Conservation (phyloP, 1,140 invertebrate species). For the Pachypeltis micranthus region DNA sequence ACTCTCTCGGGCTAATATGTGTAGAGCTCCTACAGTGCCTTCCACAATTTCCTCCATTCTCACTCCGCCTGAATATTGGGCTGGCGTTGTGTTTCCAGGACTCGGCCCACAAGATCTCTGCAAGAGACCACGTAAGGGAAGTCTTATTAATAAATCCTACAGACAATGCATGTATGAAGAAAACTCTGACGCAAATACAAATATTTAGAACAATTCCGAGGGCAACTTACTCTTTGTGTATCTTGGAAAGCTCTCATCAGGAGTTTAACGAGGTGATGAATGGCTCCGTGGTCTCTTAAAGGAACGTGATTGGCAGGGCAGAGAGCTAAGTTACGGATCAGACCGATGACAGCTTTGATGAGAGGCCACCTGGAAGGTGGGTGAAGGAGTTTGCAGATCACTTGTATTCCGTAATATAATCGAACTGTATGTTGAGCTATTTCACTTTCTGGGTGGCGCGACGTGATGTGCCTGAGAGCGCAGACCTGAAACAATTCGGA, state of each 20-base stretch:
- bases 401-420: slow-evolving; percentile 79
- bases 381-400: slow-evolving; percentile 90
- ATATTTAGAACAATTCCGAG: no score
- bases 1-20: slow-evolving; percentile 90
- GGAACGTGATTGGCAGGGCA: slow-evolving; percentile 91
- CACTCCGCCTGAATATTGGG: slow-evolving; percentile 86
- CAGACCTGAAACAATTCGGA: no score
- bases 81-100: slow-evolving; percentile 47
- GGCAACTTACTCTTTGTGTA: slow-evolving; percentile 55
- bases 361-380: slow-evolving; percentile 87
- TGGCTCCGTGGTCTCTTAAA: slow-evolving; percentile 83
- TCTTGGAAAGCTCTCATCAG: slow-evolving; percentile 86
- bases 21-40: slow-evolving; percentile 90
- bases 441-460: slow-evolving; percentile 87
- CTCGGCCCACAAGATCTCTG: slow-evolving; percentile 47
- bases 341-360: slow-evolving; percentile 90
- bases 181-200: no score
- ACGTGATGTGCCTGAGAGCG: slow-evolving; percentile 89
- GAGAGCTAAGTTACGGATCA: slow-evolving; percentile 92
- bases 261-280: slow-evolving; percentile 84
- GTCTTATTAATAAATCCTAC: not conserved
- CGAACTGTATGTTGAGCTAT: slow-evolving; percentile 94
- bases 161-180: no score
- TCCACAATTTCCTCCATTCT: slow-evolving; percentile 98
- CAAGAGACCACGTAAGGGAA: not conserved